Evolutionary conservation across 2,113 vertebrate genomes (phyloP), one percentile per base, ranked within the genome.

Genomic region (Monopterus albus): DNA sequence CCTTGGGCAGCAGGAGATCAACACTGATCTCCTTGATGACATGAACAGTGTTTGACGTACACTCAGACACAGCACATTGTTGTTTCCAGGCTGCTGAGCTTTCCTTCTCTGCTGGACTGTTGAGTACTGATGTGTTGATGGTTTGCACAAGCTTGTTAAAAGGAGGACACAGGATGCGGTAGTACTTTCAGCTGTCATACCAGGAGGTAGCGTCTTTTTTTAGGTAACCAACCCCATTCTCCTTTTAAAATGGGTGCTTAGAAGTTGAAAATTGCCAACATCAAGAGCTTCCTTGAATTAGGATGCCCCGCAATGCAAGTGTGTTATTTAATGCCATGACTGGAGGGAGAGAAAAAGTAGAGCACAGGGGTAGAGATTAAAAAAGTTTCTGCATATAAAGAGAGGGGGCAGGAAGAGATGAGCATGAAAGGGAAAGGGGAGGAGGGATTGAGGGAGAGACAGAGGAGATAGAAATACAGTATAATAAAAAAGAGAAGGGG

Each of bases 251-350:
- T 35, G 80, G 75, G 57, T 9, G 66, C 84, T 88, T 83, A 81
- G 80, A 89, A 87, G 82, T 82, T 46, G 72, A 78, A 89, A 88
- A 87, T 88, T 84, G 85, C 86, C 78, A 72, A 88, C 89, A 88
- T 84, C 86, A 86, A 89, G 87, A 86, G 84, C 86, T 78, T 81
- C 81, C 84, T 85, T 86, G 86, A 89, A 86, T 86, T 81, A 86
- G 83, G 73, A 82, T 79, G 76, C 80, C 82, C 86, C 18, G 70
- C 75, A 52, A 84, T 81, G 87, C 77, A 72, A 83, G 79, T 64
- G 76, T 55, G 82, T 90, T 91, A 90, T 85, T 88, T 90, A 88
- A 91, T 61, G 77, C 73, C 61, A 70, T 87, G 88, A 86, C 88
- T 88, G 84, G 83, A 91, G 89, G 85, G 83, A 81, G 85, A 83